Base-by-base conservation (phyloP, 2,797 vertebrate genomes). In the Siniperca obscura region DNA sequence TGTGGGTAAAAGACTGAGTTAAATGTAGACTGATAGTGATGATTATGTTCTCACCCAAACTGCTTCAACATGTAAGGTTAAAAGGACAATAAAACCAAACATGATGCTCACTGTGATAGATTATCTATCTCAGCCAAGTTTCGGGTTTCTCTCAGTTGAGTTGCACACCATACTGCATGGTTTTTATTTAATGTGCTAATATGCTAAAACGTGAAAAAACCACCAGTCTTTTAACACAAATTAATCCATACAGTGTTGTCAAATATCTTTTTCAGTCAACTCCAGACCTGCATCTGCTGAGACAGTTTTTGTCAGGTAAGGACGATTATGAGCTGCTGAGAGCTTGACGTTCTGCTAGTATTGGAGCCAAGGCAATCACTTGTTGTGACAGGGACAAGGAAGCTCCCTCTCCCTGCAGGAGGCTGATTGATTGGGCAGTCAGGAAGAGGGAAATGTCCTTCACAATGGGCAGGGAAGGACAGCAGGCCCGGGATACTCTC, bases 381-480 rank as follows among this genome's bases (percentile, higher is more conserved):
- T 90, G 89, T 90, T 90, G 89, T 93, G 93, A 93, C 92, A 91
- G 89, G 91, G 90, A 94, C 92, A 90, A 90, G 92, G 91, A 93
- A 85, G 91, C 88, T 87, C 84, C 87, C 89, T 92, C 88, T 91
- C 89, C 89, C 89, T 83, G 84, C 90, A 91, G 89, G 92, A 90
- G 86, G 88, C 89, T 94, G 95, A 95, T 96, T 95, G 94, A 95
- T 95, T 92, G 93, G 90, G 74, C 88, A 92, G 92, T 93, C 93
- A 91, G 75, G 79, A 91, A 86, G 79, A 90, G 74, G 86, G 78
- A 87, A 90, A 88, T 81, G 94, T 91, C 94, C 94, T 95, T 95
- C 90, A 92, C 89, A 82, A 83, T 78, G 79, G 80, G 81, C 82
- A 87, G 83, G 53, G 68, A 92, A 94, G 93, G 92, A 93, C 93